Conservation (phyloP, 2,888 invertebrate species). For the Trileptium ribeirensis region DNA sequence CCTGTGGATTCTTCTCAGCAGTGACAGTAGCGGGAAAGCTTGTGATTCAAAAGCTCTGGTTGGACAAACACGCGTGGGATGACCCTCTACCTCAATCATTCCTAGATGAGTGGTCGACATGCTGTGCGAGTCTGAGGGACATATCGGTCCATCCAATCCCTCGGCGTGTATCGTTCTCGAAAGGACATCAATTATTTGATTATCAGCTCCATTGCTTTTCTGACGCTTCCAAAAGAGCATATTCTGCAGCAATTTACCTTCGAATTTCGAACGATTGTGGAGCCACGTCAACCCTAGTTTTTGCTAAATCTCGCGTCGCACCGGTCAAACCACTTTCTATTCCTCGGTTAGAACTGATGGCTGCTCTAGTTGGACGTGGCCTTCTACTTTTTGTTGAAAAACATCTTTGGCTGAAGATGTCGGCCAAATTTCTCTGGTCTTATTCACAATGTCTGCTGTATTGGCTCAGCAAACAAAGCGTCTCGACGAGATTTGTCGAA, state of each 20-base stretch:
- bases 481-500: not conserved
- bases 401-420: not conserved
- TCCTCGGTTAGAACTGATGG: conserved; percentile 23
- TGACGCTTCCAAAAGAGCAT: not conserved
- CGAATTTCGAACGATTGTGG: not conserved
- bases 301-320: not conserved
- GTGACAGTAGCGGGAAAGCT: not conserved
- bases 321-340: not conserved
- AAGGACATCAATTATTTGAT: not conserved
- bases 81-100: not conserved
- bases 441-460: conserved; percentile 5
- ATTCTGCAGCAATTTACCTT: not conserved
- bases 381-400: not conserved
- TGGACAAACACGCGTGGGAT: not conserved
- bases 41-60: not conserved
- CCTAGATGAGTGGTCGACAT: not conserved
- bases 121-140: not conserved
- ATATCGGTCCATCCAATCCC: not conserved
- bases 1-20: not conserved
- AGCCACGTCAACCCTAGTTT: not conserved
- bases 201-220: not conserved
- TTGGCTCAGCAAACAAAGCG: not conserved
- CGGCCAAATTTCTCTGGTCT: not conserved
- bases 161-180: not conserved
- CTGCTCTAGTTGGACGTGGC: not conserved